Percentiles rank a stretch among this genome's conserved stretches.
Conservation (phyloP, 2,797 vertebrate genomes). For the Acanthiza pusilla region DNA sequence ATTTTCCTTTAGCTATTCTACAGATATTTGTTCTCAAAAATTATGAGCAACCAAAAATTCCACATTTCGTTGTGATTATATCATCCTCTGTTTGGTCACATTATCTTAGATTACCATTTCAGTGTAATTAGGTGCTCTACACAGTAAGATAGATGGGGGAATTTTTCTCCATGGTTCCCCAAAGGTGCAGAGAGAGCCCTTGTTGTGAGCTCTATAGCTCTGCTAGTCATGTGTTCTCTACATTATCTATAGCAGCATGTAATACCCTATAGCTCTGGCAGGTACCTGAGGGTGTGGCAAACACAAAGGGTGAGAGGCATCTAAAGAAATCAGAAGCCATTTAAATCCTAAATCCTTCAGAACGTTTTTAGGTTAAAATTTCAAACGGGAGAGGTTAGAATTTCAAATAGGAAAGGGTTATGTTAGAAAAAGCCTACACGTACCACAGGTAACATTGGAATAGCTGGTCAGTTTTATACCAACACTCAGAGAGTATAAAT, state of each 20-base stretch:
- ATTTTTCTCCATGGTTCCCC: background rate
- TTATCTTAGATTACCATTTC: background rate
- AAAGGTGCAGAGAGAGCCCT: background rate
- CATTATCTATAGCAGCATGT: accelerated
- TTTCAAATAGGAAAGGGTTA: background rate
- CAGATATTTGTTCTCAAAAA: background rate
- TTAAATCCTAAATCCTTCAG: background rate
- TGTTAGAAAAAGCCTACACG: background rate
- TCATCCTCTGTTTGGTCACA: background rate
- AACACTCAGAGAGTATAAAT: background rate
- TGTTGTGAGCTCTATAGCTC: background rate
- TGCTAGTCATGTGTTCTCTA: accelerated
- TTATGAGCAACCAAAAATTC: background rate
- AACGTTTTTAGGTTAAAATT: background rate
- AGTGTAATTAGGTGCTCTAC: background rate
- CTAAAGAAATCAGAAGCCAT: background rate
- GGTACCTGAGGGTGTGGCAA: background rate
- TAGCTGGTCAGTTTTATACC: background rate
- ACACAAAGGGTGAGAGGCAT: background rate
- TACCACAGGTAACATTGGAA: background rate
- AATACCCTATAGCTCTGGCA: background rate
- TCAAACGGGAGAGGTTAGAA: background rate
- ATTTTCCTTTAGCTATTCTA: background rate
- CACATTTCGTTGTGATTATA: background rate
- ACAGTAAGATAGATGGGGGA: background rate